Conservation (phyloP, 1,140 invertebrate genomes). For the Nomia melanderi region DNA sequence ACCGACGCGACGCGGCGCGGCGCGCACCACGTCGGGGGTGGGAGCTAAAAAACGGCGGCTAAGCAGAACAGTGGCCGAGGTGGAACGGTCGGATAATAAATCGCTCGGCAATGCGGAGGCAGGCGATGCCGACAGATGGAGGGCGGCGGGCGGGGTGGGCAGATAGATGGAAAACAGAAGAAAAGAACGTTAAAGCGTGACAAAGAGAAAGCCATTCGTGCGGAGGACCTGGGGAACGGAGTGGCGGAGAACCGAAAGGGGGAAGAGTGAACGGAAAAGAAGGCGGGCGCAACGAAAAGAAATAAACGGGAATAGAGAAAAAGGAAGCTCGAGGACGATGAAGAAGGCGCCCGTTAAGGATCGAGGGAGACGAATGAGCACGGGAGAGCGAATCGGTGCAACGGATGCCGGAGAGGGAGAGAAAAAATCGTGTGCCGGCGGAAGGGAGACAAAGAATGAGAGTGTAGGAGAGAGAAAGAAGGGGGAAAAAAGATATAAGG, state of each 20-base stretch:
- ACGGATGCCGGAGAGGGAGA: background rate
- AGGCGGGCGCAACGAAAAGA: conserved; percentile 1
- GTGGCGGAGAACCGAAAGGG: background rate
- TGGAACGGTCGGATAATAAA: conserved; percentile 66
- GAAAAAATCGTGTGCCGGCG: background rate
- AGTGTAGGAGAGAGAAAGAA: too few species aligned
- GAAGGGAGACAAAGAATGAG: background rate
- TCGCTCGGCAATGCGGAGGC: conserved; percentile 57
- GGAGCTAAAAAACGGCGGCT: conserved; percentile 59
- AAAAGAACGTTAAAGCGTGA: conserved; percentile 36
- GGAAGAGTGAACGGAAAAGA: conserved; percentile 1
- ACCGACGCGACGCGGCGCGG: background rate
- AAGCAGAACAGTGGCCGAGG: conserved; percentile 58
- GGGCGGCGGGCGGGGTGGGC: conserved; percentile 19
- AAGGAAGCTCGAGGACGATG: background rate
- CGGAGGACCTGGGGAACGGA: background rate
- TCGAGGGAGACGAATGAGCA: conserved; percentile 6
- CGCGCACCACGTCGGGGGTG: conserved; percentile 6
- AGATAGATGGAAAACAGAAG: conserved; percentile 34
- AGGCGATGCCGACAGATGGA: conserved; percentile 55
- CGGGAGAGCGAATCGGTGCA: background rate
- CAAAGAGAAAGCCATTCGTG: conserved; percentile 17
- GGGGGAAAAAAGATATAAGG: conserved; percentile 20
- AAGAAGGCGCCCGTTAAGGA: background rate
- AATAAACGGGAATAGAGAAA: background rate